Evolutionary conservation across 2,888 invertebrate species (phyloP).

Genomic region (Hermaeophaga mercurialis): DNA sequence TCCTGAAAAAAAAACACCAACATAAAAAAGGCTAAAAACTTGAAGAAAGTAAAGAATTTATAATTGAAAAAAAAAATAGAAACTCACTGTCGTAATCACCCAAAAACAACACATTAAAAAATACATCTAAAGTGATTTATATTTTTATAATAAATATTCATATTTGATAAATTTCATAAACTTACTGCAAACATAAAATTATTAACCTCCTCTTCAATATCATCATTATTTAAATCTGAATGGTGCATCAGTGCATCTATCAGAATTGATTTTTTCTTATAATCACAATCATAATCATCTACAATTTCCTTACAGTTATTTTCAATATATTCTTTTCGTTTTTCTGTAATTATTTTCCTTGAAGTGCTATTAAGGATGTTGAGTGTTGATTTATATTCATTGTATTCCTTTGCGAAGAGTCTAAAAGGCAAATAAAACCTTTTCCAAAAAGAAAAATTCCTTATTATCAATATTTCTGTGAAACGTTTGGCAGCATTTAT

Average conservation of each 20-base stretch:
- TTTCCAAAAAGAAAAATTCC: not conserved
- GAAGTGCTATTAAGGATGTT: not conserved
- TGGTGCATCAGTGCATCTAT: slow-evolving; percentile 10
- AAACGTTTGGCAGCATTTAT: not conserved
- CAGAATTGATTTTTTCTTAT: slow-evolving; percentile 5
- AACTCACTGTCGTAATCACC: too few relatives aligned
- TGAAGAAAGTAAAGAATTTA: too few relatives aligned
- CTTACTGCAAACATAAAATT: slow-evolving; percentile 62
- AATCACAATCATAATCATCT: not conserved
- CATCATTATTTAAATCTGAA: slow-evolving; percentile 51
- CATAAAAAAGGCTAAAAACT: too few relatives aligned
- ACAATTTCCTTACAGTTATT: not conserved
- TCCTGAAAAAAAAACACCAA: too few relatives aligned
- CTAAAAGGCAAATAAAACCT: not conserved
- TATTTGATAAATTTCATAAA: too few relatives aligned
- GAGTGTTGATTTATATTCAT: too few relatives aligned
- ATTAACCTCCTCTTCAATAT: slow-evolving; percentile 62
- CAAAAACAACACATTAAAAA: too few relatives aligned
- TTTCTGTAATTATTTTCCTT: not conserved
- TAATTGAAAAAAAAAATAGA: too few relatives aligned
- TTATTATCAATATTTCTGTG: not conserved
- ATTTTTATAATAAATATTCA: too few relatives aligned
- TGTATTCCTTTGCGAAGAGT: slow-evolving; percentile 3
- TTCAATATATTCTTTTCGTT: slow-evolving; percentile 5
- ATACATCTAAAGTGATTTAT: too few relatives aligned